Evolutionary conservation across 1,140 invertebrate genomes (phyloP).

Genomic region (Asbolus verrucosus): DNA sequence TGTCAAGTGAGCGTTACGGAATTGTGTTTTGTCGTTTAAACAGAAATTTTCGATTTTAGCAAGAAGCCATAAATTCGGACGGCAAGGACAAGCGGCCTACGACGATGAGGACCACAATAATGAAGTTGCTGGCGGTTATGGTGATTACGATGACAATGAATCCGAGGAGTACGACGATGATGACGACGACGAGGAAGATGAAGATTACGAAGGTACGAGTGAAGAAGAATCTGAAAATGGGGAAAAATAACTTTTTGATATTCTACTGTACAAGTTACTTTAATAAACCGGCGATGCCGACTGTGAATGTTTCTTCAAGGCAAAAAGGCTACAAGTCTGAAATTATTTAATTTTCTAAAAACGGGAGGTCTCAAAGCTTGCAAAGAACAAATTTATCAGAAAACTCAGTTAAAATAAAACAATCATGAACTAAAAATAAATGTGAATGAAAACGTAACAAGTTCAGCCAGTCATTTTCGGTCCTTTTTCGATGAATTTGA

Average conservation of each 20-base stretch:
- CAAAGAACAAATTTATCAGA: too few relatives aligned
- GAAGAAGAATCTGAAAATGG: constrained; percentile 39
- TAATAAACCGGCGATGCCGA: too few relatives aligned
- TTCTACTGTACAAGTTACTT: background rate
- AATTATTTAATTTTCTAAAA: too few relatives aligned
- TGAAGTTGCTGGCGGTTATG: constrained; percentile 67
- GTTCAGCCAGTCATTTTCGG: background rate
- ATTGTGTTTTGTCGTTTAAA: constrained; percentile 1
- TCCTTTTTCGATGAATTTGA: constrained; percentile 3
- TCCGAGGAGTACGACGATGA: constrained; percentile 69
- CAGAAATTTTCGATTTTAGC: constrained; percentile 67
- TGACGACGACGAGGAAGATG: constrained; percentile 66
- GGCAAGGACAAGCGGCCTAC: constrained; percentile 75
- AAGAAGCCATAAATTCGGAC: constrained; percentile 84
- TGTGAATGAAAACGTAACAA: too few relatives aligned
- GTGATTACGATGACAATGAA: constrained; percentile 70
- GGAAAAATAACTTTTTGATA: constrained; percentile 11
- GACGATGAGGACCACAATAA: constrained; percentile 72
- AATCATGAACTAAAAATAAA: too few relatives aligned
- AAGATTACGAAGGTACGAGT: constrained; percentile 62
- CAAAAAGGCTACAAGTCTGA: too few relatives aligned
- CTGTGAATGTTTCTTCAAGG: too few relatives aligned
- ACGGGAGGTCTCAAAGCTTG: too few relatives aligned
- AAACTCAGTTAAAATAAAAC: too few relatives aligned
- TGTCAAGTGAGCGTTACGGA: constrained; percentile 83